Conservation (phyloP, 2,113 vertebrate species). For the Rissa tridactyla region DNA sequence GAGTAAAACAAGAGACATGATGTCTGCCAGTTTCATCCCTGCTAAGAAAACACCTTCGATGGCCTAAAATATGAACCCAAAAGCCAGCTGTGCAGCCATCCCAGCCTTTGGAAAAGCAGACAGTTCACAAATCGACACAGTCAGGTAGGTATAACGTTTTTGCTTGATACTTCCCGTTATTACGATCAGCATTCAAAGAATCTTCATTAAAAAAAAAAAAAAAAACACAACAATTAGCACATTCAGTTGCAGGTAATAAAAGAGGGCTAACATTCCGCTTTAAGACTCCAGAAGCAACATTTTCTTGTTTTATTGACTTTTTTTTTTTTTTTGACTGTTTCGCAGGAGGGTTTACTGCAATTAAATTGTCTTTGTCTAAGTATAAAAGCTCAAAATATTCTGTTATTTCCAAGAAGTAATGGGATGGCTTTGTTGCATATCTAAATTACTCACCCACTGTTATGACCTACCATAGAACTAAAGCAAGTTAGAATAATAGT, state of each 20-base stretch:
- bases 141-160: not conserved
- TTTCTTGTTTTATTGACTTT: not conserved
- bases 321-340: not conserved
- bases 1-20: not conserved
- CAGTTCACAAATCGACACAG: not conserved
- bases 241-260: not conserved
- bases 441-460: constrained; percentile 12
- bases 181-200: not conserved
- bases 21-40: constrained; percentile 20
- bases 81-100: not conserved
- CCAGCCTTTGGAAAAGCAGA: not conserved
- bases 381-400: constrained; percentile 12
- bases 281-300: not conserved
- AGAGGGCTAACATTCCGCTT: not conserved
- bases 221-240: not conserved
- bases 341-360: not conserved
- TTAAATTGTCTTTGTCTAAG: constrained; percentile 8
- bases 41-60: not conserved
- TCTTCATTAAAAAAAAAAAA: not conserved
- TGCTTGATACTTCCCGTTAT: not conserved
- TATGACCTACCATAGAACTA: not conserved
- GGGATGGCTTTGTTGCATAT: constrained; percentile 10
- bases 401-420: constrained; percentile 19
- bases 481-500: constrained; percentile 21
- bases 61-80: not conserved